Conservation (phyloP, 2,797 vertebrate species). For the Diplodus puntazzo region DNA sequence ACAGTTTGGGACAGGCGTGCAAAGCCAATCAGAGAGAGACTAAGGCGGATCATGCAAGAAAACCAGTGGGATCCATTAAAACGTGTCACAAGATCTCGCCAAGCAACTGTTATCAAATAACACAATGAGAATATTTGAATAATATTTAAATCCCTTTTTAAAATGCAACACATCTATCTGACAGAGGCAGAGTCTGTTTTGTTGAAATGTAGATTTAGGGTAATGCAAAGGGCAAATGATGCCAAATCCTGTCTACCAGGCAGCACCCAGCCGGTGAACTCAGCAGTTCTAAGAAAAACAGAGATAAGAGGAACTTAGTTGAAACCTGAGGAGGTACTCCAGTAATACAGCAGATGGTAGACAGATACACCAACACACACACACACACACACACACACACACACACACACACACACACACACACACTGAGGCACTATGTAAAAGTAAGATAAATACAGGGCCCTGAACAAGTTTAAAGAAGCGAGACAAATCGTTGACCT, state of each 20-base stretch:
- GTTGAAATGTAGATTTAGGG: conserved; percentile 31
- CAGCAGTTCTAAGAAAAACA: conserved; percentile 51
- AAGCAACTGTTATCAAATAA: neutral
- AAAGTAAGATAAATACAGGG: conserved; percentile 18
- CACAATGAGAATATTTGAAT: neutral
- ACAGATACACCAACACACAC: conserved; percentile 27
- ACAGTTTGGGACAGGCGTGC: too few species aligned
- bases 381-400: conserved; percentile 22
- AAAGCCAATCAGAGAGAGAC: too few species aligned
- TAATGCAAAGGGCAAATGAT: conserved; percentile 30
- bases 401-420: conserved; percentile 20
- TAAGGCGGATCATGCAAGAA: too few species aligned
- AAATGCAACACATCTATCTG: conserved; percentile 9
- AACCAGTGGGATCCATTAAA: too few species aligned
- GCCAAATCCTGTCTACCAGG: conserved; percentile 34
- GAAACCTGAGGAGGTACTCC: conserved; percentile 68
- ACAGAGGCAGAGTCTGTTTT: conserved; percentile 7
- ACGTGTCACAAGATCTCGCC: neutral
- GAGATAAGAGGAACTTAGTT: conserved; percentile 47
- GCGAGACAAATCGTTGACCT: conserved; percentile 32
- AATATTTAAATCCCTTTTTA: neutral
- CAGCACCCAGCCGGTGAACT: conserved; percentile 26
- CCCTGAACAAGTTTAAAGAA: conserved; percentile 19
- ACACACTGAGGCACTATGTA: conserved; percentile 11
- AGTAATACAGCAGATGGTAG: conserved; percentile 57